A percentile compares a stretch with the other conserved stretches of the same genome.
phyloP scores from a whole-genome alignment of 2,797 vertebrate species.

The Silurus lanzhouensis region DNA sequence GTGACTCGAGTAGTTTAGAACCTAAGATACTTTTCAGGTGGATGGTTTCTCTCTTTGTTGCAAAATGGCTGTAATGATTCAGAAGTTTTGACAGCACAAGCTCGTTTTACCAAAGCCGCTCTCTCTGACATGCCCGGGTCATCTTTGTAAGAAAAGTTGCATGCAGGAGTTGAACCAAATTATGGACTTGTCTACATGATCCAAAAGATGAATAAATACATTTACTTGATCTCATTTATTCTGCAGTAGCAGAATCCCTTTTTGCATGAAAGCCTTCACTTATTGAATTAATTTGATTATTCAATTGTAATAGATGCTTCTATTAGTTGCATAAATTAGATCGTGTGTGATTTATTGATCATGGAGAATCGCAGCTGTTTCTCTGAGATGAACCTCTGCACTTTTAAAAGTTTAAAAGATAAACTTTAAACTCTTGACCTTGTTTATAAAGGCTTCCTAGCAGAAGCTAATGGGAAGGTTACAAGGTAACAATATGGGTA shows the following conservation, averaged over 20 bases:
- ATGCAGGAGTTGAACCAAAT: background rate
- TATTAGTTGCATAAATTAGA: background rate
- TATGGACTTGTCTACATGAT: background rate
- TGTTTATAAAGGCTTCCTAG: background rate
- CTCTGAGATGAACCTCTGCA: background rate
- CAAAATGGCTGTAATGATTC: slow-evolving; percentile 44
- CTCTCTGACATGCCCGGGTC: slow-evolving; percentile 2
- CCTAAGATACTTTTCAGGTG: slow-evolving; percentile 35
- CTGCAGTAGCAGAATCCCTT: slow-evolving; percentile 48
- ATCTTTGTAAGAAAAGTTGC: background rate
- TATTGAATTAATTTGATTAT: background rate
- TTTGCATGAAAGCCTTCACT: background rate
- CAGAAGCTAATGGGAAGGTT: background rate
- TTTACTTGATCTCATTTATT: slow-evolving; percentile 56
- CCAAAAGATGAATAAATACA: background rate
- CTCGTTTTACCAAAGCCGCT: slow-evolving; percentile 27
- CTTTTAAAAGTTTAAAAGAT: no score
- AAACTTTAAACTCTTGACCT: background rate
- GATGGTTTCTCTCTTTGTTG: slow-evolving; percentile 21
- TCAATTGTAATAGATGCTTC: background rate
- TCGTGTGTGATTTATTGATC: background rate
- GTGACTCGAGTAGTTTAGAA: slow-evolving; percentile 18
- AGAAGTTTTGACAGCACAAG: slow-evolving; percentile 34
- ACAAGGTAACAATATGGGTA: background rate
- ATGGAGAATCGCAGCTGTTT: background rate